Evolutionary conservation across 2,113 vertebrate species (phyloP), one percentile per base, ranked within the genome.

Genomic region (Ivindomyrus marchei): DNA sequence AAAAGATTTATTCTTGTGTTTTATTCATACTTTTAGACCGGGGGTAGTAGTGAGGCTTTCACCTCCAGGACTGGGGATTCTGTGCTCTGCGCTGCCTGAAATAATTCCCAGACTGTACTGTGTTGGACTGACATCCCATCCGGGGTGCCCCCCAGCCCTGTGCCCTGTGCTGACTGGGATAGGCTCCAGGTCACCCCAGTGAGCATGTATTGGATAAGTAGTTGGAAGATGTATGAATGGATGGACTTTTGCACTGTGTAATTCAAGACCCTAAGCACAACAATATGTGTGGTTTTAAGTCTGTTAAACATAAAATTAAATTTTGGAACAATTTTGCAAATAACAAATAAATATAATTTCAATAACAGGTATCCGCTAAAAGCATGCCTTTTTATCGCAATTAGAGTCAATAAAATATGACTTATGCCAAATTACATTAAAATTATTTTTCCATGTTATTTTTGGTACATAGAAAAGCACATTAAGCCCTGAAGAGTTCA

Each of bases 281-380:
- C 13, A 70, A 70, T 70, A 27, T 13, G n/a, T 15, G 24, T 70
- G 56, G 31, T 70, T 53, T 15, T 46, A 19, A 46, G 19, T 17
- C 45, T 5, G 39, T 36, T 45, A 58, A 58, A 45, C 19, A 45
- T 62, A 36, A 77, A 77, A 77, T 39, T 31, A 19, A 21, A 89
- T 50, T 74, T 88, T 50, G 45, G n/a, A 47, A 70, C 39, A 58
- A 70, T 88, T 88, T 88, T 45, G 46, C 90, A 47, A 89, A 74
- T 89, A 50, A 39, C 36, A 27, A 46, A 52, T 89, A 93, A 94
- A 95, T 94, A 93, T 91, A 91, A 91, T 90, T 94, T 94, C 95
- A 94, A 95, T 93, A 93, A 94, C 91, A 91, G 92, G 92, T 86
- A 92, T 92, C 88, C 92, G 94, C 91, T 93, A 50, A 92, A 91